Percentiles rank a stretch among this genome's conserved stretches.
These are phyloP conservation scores for Aplysina aerophoba DNA, from an alignment of 37 sponge, comb jelly and placozoan species.

Conservation along the genomic window DNA sequence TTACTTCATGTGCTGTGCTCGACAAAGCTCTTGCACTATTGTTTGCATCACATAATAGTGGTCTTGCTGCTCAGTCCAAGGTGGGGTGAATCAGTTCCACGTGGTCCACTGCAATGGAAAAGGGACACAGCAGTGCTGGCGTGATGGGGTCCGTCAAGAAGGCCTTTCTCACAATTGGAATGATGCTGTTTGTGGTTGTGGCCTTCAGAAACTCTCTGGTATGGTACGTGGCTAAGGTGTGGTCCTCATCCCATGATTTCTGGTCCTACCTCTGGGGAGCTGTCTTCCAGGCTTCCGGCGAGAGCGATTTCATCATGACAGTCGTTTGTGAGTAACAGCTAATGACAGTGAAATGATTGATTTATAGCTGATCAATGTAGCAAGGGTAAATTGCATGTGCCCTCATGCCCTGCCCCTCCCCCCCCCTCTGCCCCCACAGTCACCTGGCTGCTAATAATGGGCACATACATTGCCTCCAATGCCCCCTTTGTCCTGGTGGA, in stretches of 20 bases:
- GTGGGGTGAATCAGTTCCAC: too few relatives aligned
- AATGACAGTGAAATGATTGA: too few relatives aligned
- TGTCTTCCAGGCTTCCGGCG: constrained; percentile 49
- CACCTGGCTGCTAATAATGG: neutral
- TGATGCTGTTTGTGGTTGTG: constrained; percentile 63
- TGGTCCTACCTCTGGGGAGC: constrained; percentile 57
- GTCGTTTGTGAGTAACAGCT: constrained; percentile 50
- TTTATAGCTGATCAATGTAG: too few relatives aligned
- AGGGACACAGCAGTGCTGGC: too few relatives aligned
- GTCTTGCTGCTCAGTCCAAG: too few relatives aligned
- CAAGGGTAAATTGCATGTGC: too few relatives aligned
- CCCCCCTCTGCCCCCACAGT: constrained; percentile 17
- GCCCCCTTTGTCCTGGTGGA: constrained; percentile 69
- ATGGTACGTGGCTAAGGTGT: constrained; percentile 67
- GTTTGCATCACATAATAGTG: too few relatives aligned
- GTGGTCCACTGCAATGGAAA: too few relatives aligned
- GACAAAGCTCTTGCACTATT: too few relatives aligned
- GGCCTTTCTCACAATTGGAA: constrained; percentile 65
- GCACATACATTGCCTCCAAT: constrained; percentile 31
- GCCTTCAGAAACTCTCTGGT: constrained; percentile 84
- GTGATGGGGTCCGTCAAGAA: too few relatives aligned
- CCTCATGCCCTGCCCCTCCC: too few relatives aligned
- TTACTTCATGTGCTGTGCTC: too few relatives aligned
- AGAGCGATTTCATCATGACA: constrained; percentile 48
- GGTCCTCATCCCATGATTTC: constrained; percentile 64